Evolutionary conservation across 2,113 vertebrate genomes (phyloP).

Genomic region (Carassius auratus): DNA sequence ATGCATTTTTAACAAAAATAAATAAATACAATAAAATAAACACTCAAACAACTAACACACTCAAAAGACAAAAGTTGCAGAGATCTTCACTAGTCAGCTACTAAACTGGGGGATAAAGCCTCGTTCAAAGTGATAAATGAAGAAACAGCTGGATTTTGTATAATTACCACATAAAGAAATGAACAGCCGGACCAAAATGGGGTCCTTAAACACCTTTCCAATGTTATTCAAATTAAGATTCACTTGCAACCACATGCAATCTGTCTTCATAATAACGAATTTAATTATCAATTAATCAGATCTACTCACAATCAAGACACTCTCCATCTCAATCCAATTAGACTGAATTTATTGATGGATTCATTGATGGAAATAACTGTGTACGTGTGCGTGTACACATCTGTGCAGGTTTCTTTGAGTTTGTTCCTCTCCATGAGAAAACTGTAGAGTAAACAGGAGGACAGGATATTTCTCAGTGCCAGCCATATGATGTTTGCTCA

Average conservation of each 20-base stretch:
- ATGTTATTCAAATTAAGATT: slow-evolving; percentile 3
- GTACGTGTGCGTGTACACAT: neutral
- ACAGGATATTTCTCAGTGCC: slow-evolving; percentile 36
- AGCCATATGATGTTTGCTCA: slow-evolving; percentile 41
- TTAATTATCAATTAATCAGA: slow-evolving; percentile 83
- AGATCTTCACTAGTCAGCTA: neutral
- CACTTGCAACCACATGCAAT: slow-evolving; percentile 27
- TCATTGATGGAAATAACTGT: slow-evolving; percentile 43
- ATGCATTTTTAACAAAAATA: too few species aligned
- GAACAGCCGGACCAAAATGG: slow-evolving; percentile 13
- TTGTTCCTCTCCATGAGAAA: neutral
- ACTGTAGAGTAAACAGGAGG: slow-evolving; percentile 45
- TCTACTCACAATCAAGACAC: slow-evolving; percentile 78
- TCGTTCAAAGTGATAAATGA: neutral
- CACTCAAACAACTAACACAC: too few species aligned
- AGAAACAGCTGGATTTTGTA: slow-evolving; percentile 27
- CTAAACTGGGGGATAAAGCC: neutral
- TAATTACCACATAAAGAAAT: slow-evolving; percentile 37
- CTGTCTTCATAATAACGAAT: slow-evolving; percentile 77
- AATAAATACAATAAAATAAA: too few species aligned
- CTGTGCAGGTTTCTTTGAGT: slow-evolving; percentile 6
- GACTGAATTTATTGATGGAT: slow-evolving; percentile 82
- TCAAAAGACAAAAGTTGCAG: neutral
- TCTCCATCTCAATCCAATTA: slow-evolving; percentile 84
- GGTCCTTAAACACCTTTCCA: slow-evolving; percentile 11